Conservation (phyloP, 2,888 invertebrate genomes). For the Candidula unifasciata region DNA sequence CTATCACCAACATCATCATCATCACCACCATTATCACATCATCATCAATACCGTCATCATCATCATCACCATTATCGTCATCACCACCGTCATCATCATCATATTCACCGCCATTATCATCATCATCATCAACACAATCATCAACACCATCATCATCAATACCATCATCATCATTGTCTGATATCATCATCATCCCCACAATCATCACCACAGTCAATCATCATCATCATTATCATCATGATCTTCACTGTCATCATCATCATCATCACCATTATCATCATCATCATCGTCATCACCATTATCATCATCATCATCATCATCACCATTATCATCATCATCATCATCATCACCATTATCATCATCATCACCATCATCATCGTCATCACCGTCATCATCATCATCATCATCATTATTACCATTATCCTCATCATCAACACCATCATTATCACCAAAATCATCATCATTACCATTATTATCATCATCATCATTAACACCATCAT, state of each 20-base stretch:
- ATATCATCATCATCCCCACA: too few relatives aligned
- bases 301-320: slow-evolving; percentile 24
- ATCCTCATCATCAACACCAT: not conserved
- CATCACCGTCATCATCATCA: not conserved
- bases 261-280: slow-evolving; percentile 22
- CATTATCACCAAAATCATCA: not conserved
- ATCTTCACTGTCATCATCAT: slow-evolving; percentile 21
- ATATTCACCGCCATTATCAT: too few relatives aligned
- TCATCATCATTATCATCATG: slow-evolving; percentile 22
- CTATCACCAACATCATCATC: too few relatives aligned
- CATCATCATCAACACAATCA: too few relatives aligned
- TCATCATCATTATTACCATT: not conserved
- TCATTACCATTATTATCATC: not conserved
- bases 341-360: slow-evolving; percentile 24
- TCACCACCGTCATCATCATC: too few relatives aligned
- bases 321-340: slow-evolving; percentile 22
- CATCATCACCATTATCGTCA: too few relatives aligned
- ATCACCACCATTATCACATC: too few relatives aligned
- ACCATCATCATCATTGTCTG: too few relatives aligned
- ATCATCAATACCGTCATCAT: too few relatives aligned
- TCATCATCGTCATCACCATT: slow-evolving; percentile 20
- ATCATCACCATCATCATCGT: slow-evolving; percentile 17
- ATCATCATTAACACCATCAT: not conserved
- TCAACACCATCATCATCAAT: too few relatives aligned
- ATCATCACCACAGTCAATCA: too few relatives aligned